A percentile compares a stretch with the other conserved stretches of the same genome.
Evolutionary conservation across 2,888 invertebrate species (phyloP).

Genomic region (Meta bourneti): DNA sequence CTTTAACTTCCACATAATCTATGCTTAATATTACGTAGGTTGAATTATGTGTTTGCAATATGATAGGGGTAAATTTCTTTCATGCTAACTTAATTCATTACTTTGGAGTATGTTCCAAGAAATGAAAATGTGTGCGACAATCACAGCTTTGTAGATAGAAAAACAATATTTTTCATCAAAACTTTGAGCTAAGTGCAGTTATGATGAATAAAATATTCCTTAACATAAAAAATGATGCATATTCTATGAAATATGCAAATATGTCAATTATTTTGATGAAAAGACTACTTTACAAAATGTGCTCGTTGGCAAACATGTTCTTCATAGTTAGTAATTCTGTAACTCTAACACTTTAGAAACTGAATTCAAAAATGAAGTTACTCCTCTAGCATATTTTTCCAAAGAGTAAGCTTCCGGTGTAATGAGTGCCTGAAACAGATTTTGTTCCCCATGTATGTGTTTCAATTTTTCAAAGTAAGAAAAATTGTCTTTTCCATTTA

Average conservation of each 20-base stretch:
- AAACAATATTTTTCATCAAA: slow-evolving; percentile 72
- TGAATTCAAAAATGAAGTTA: slow-evolving; percentile 10
- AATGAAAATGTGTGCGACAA: slow-evolving; percentile 73
- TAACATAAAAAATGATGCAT: slow-evolving; percentile 36
- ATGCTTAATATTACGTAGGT: slow-evolving; percentile 36
- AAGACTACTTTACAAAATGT: slow-evolving; percentile 15
- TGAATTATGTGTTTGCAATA: slow-evolving; percentile 40
- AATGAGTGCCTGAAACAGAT: slow-evolving; percentile 29
- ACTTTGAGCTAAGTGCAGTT: slow-evolving; percentile 74
- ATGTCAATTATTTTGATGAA: slow-evolving; percentile 28
- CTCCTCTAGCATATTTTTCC: slow-evolving; percentile 8
- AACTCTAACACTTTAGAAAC: not conserved
- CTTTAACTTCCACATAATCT: slow-evolving; percentile 39
- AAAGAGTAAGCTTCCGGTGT: not conserved
- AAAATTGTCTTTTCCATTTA: not conserved
- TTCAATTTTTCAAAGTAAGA: slow-evolving; percentile 42
- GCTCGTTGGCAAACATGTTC: slow-evolving; percentile 20
- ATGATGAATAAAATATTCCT: slow-evolving; percentile 67
- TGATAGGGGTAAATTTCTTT: slow-evolving; percentile 29
- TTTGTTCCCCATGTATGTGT: slow-evolving; percentile 6
- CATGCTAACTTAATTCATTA: slow-evolving; percentile 63
- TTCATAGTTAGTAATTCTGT: not conserved
- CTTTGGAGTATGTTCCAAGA: slow-evolving; percentile 44
- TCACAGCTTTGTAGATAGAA: slow-evolving; percentile 74
- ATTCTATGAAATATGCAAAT: slow-evolving; percentile 28